Evolutionary conservation across 1,140 invertebrate species (phyloP).

Genomic region (Asobara japonica): DNA sequence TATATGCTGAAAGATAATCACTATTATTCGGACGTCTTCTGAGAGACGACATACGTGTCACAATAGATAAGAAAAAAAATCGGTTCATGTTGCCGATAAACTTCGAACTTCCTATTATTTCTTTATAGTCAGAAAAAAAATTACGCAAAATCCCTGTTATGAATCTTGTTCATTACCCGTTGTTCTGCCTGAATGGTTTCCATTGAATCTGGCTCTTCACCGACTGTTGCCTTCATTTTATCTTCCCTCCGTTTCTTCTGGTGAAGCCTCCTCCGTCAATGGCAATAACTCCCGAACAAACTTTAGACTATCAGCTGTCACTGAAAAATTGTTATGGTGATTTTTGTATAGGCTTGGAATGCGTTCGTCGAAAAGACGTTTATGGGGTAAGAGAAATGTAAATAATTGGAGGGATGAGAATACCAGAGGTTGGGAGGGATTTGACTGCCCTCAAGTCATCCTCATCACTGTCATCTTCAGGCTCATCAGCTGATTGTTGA

Average conservation of each 20-base stretch:
- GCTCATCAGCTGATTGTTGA: not conserved
- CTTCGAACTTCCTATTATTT: not conserved
- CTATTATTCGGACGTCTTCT: no score
- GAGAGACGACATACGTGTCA: no score
- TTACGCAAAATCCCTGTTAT: no score
- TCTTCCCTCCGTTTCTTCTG: not conserved
- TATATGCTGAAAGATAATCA: no score
- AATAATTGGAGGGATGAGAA: not conserved
- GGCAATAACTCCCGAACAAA: not conserved
- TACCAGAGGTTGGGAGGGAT: slow-evolving; percentile 11
- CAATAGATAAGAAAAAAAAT: no score
- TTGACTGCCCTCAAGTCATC: not conserved
- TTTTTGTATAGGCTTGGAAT: not conserved
- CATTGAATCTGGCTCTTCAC: not conserved
- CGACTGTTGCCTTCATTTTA: not conserved
- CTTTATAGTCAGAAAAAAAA: no score
- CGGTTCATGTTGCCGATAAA: not conserved
- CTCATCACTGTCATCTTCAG: slow-evolving; percentile 8
- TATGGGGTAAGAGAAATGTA: not conserved
- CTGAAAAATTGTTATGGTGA: not conserved
- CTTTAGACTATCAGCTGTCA: slow-evolving; percentile 15
- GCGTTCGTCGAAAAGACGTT: not conserved
- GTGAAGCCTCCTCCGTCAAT: slow-evolving; percentile 17
- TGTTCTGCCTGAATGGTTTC: slow-evolving; percentile 1
- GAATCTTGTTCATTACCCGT: not conserved